Evolutionary conservation across 2,888 invertebrate species (phyloP).

Genomic region (Ferrisia virgata): DNA sequence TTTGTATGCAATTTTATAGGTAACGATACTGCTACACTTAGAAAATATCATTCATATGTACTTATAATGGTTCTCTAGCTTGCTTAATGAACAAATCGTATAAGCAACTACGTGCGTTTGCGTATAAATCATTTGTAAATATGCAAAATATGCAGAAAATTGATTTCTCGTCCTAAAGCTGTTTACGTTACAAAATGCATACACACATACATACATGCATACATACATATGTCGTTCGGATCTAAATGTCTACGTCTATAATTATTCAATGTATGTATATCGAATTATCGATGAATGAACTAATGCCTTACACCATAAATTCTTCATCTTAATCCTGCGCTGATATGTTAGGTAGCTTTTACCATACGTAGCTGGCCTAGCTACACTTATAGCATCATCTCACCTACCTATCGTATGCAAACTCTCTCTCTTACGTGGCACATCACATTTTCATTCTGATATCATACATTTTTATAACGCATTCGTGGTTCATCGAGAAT

Average conservation of each 20-base stretch:
- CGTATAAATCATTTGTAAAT: neutral
- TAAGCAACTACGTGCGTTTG: neutral
- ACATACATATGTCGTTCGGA: too few relatives aligned
- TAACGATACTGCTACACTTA: too few relatives aligned
- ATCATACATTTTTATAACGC: too few relatives aligned
- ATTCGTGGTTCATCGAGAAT: too few relatives aligned
- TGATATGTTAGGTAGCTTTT: neutral
- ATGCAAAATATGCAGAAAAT: neutral
- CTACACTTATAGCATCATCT: too few relatives aligned
- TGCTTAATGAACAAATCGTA: neutral
- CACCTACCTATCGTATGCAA: too few relatives aligned
- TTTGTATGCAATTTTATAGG: neutral
- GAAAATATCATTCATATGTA: too few relatives aligned
- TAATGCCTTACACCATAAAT: neutral
- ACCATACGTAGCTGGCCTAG: neutral
- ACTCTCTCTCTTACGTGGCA: too few relatives aligned
- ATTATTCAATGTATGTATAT: neutral
- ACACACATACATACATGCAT: neutral
- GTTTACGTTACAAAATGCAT: neutral
- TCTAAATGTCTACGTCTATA: neutral
- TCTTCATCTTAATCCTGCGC: neutral
- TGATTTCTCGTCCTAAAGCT: neutral
- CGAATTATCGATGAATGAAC: neutral
- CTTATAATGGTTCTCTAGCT: neutral
- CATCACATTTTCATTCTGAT: too few relatives aligned